These are phyloP conservation scores for Sebastolobus altivelis DNA, from an alignment of 2,797 vertebrate species.

Conservation along the genomic window DNA sequence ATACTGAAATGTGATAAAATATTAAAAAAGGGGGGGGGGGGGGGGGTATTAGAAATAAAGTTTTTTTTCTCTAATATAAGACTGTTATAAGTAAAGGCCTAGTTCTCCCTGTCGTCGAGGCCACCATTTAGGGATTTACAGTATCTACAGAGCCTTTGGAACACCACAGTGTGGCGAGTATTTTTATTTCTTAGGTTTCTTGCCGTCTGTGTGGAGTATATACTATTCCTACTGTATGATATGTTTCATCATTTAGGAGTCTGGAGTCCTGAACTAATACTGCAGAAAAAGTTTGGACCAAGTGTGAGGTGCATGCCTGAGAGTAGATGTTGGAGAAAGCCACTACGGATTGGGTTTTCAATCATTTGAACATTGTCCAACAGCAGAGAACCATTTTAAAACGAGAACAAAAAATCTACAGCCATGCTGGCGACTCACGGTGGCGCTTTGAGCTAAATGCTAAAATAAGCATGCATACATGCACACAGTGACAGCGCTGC, in stretches of 20 bases:
- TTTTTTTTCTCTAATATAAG: background rate
- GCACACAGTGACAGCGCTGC: background rate
- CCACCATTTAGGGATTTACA: background rate
- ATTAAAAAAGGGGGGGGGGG: background rate
- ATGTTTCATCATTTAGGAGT: conserved; percentile 2
- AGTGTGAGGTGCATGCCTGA: background rate
- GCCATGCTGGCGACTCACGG: background rate
- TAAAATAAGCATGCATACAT: background rate
- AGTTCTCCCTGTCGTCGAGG: background rate
- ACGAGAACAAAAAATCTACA: background rate
- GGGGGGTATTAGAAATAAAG: background rate
- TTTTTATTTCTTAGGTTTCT: background rate
- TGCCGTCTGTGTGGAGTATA: background rate
- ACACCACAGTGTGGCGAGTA: background rate
- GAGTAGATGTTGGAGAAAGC: conserved; percentile 1
- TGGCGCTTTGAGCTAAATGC: background rate
- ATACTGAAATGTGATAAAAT: background rate
- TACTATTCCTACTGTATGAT: background rate
- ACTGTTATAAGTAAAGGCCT: background rate
- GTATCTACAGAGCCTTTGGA: background rate
- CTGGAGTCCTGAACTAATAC: background rate
- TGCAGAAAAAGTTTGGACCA: conserved; percentile 8
- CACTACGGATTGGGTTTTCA: conserved; percentile 4
- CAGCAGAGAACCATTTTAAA: background rate
- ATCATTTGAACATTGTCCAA: conserved; percentile 5